Conservation (phyloP, 2,113 vertebrate genomes). For the Galbula dea region DNA sequence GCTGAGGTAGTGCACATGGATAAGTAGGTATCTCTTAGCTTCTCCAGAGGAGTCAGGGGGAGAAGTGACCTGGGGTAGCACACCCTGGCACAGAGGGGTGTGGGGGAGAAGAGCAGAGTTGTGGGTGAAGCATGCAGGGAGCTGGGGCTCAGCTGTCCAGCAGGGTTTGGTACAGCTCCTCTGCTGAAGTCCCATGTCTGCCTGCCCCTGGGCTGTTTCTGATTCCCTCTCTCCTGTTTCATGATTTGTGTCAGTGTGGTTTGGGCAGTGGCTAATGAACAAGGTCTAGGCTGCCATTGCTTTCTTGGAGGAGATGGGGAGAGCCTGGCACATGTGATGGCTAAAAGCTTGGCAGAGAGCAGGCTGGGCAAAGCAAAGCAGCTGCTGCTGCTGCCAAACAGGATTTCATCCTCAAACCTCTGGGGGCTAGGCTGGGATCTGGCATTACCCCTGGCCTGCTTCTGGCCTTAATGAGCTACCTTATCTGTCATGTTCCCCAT, state of each 20-base stretch:
- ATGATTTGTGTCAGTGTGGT: background rate
- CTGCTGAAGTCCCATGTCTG: background rate
- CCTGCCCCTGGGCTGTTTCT: background rate
- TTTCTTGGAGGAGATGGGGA: background rate
- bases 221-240: background rate
- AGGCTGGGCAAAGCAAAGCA: background rate
- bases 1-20: background rate
- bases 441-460: background rate
- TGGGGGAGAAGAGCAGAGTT: background rate
- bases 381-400: background rate
- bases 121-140: background rate
- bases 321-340: background rate
- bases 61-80: background rate
- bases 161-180: background rate
- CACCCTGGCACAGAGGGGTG: rapidly evolving
- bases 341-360: background rate
- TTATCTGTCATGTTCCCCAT: background rate
- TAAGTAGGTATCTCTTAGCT: background rate
- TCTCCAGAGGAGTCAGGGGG: background rate
- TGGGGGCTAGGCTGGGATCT: background rate
- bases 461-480: background rate
- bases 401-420: background rate
- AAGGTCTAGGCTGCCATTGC: rapidly evolving
- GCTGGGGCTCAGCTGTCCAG: background rate
- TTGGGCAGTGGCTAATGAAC: background rate